These are phyloP conservation scores for Salvelinus sp. DNA, from an alignment of 2,113 vertebrate genomes.

Conservation along the genomic window DNA sequence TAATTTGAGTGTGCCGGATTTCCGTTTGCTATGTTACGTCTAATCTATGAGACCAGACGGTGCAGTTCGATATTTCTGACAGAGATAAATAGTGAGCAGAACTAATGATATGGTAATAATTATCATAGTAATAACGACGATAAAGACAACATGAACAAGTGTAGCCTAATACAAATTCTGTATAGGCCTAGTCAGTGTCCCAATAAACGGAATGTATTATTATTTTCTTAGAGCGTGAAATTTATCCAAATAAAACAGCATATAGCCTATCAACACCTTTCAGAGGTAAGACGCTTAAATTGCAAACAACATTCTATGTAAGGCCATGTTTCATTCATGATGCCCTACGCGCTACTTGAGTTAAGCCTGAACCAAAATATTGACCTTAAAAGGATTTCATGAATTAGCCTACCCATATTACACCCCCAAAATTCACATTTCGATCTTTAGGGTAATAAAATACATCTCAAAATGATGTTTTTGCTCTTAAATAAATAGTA, in stretches of 20 bases:
- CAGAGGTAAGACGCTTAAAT: background rate
- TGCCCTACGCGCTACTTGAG: conserved; percentile 71
- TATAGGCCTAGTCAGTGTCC: background rate
- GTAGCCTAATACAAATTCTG: no score
- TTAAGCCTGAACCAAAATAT: conserved; percentile 90
- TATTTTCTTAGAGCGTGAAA: background rate
- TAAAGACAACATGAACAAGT: no score
- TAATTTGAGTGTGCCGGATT: no score
- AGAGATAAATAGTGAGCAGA: no score
- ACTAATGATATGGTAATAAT: no score
- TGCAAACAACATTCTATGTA: conserved; percentile 73
- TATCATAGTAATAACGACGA: no score
- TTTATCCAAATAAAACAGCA: background rate
- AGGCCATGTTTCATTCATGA: conserved; percentile 60
- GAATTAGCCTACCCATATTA: conserved; percentile 66
- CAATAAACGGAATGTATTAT: background rate
- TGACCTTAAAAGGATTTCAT: conserved; percentile 84
- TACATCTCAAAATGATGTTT: background rate
- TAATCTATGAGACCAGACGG: no score
- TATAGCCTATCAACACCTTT: background rate
- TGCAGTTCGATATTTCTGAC: no score
- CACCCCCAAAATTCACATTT: background rate
- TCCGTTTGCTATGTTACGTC: no score
- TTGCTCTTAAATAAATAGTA: background rate
- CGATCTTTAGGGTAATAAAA: background rate